These are phyloP conservation scores for Eutolmus rufibarbis DNA, from an alignment of 2,888 invertebrate genomes.

Conservation along the genomic window DNA sequence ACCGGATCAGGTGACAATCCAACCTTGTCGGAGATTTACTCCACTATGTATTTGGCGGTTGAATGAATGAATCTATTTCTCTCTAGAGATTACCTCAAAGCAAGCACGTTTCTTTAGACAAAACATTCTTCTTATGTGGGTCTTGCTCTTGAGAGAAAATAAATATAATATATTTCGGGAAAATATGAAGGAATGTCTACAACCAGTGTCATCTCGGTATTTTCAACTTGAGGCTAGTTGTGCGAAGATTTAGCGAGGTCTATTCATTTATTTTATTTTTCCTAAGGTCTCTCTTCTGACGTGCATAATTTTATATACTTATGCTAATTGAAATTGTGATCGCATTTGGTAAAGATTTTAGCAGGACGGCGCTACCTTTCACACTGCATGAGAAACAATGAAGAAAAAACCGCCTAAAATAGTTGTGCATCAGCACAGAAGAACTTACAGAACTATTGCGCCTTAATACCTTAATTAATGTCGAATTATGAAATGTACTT, in stretches of 20 bases:
- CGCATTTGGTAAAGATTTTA: background rate
- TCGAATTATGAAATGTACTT: background rate
- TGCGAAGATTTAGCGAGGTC: background rate
- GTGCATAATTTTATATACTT: too few relatives aligned
- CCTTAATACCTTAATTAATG: background rate
- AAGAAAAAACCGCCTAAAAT: background rate
- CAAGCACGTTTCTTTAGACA: background rate
- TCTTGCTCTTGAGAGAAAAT: background rate
- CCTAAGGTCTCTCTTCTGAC: too few relatives aligned
- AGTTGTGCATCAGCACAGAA: too few relatives aligned
- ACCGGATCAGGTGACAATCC: background rate
- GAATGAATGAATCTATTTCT: background rate
- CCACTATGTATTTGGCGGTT: background rate
- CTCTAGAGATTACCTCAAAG: background rate
- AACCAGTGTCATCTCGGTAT: background rate
- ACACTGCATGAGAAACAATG: background rate
- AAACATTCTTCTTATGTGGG: background rate
- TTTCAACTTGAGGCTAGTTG: background rate
- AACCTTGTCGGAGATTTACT: constrained; percentile 1
- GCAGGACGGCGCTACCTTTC: background rate
- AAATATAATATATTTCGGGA: background rate
- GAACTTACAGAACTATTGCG: background rate
- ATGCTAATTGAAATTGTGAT: background rate
- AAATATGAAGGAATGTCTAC: background rate
- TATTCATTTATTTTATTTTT: background rate